Evolutionary conservation across 2,888 invertebrate species (phyloP).

Genomic region (Matsumyia berberina): DNA sequence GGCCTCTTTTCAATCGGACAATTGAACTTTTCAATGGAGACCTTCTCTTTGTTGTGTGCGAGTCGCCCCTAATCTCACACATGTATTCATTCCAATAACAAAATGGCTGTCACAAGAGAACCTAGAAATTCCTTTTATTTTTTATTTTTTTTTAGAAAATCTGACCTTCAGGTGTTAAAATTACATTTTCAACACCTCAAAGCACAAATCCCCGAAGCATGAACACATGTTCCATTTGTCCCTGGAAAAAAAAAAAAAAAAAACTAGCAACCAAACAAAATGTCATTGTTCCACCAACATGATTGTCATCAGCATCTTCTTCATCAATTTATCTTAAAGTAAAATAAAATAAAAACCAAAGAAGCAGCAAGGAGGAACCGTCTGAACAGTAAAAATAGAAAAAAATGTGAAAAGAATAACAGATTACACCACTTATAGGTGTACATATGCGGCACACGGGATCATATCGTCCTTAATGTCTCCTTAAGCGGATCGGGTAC

Average conservation of each 20-base stretch:
- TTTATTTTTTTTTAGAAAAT: too few species aligned
- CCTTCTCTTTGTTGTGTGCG: neutral
- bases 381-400: conserved; percentile 37
- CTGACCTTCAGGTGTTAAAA: neutral
- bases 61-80: neutral
- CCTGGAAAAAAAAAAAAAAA: conserved; percentile 3
- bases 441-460: conserved; percentile 32
- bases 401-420: conserved; percentile 56
- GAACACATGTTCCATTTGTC: conserved; percentile 29
- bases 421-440: conserved; percentile 50
- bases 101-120: neutral
- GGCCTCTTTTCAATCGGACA: too few species aligned
- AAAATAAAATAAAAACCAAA: conserved; percentile 7
- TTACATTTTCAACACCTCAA: neutral
- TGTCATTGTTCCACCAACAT: conserved; percentile 39
- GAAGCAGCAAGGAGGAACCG: neutral
- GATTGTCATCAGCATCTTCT: conserved; percentile 45
- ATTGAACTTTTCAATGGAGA: neutral
- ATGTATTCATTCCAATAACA: neutral
- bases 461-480: conserved; percentile 40
- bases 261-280: too few species aligned
- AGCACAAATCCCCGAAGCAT: conserved; percentile 8
- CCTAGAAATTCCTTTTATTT: neutral
- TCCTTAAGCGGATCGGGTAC: conserved; percentile 27
- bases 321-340: conserved; percentile 50